Evolutionary conservation across 2,797 vertebrate genomes (phyloP), one percentile per base, ranked within the genome.

Genomic region (Argyrosomus regius): DNA sequence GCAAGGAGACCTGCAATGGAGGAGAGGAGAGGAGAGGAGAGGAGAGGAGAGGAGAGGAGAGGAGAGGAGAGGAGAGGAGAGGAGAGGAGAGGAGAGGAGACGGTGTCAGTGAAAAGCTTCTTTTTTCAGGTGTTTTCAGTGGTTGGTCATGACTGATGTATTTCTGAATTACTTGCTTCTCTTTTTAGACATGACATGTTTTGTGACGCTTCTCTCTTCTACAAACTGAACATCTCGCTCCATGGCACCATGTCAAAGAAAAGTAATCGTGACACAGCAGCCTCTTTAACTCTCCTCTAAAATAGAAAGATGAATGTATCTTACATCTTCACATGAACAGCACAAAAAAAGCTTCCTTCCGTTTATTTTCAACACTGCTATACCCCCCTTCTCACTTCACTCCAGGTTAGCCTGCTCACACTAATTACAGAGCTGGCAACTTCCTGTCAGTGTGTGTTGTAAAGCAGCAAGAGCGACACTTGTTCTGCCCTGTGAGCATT

Each of bases 401-500:
- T 43, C 75, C 58, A 64, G 12, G 56, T 84, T 72, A 73, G 31
- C 48, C 68, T 63, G 39, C 54, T 56, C 17, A 5, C 64, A 52
- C 46, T 88, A 81, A 77, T 77, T 77, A 81, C 63, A 53, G 45
- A 67, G 57, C 24, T 63, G 58, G 26, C 17, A 77, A 53, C 26
- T 64, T 63, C 22, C 57, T 77, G 69, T 77, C 35, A 57, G 16
- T 59, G 49, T 13, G 46, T 50, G 57, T 28, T 31, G 6, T 39
- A 67, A 57, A 73, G 75, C 31, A 46, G 53, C 57, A 28, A 20
- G 60, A 71, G 22, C 18, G 58, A 62, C 54, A 68, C 26, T 53
- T 3, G 2, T 9, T 50, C 61, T 58, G 52, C 43, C 17, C 46
- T 61, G n/a, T 58, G 5, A 59, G 50, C 20, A 28, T 24, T 67